phyloP scores from a whole-genome alignment of 2,797 vertebrate genomes.

The Aulostomus chinensis region DNA sequence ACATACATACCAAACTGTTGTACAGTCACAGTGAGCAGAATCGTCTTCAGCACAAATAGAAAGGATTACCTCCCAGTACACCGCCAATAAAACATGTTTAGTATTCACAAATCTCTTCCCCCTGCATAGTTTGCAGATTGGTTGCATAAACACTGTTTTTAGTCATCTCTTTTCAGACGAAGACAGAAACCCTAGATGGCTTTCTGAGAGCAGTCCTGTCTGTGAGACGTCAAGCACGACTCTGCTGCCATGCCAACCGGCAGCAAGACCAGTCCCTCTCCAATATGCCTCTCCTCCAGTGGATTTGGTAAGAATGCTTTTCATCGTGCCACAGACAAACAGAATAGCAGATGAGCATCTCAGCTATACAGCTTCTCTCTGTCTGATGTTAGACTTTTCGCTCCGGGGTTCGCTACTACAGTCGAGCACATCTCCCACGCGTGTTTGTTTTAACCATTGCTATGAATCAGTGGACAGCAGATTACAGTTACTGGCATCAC shows the following conservation, averaged over 20 bases:
- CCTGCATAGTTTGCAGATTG: constrained; percentile 37
- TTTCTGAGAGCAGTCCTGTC: constrained; percentile 41
- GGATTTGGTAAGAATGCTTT: constrained; percentile 69
- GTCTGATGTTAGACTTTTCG: constrained; percentile 46
- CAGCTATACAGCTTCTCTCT: constrained; percentile 33
- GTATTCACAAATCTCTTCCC: constrained; percentile 36
- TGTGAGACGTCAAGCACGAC: constrained; percentile 57
- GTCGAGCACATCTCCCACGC: constrained; percentile 27
- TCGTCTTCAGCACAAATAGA: background rate
- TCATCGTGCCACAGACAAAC: constrained; percentile 69
- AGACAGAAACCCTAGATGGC: constrained; percentile 28
- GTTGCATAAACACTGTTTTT: constrained; percentile 25
- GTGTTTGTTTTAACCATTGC: constrained; percentile 39
- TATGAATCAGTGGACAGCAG: constrained; percentile 36
- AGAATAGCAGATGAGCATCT: constrained; percentile 73
- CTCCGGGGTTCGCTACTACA: constrained; percentile 43
- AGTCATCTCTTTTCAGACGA: constrained; percentile 19
- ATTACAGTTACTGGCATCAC: constrained; percentile 32
- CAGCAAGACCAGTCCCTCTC: constrained; percentile 52
- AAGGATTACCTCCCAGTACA: background rate
- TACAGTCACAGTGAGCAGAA: constrained; percentile 5
- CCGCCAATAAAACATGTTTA: constrained; percentile 1
- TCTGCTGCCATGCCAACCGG: constrained; percentile 73
- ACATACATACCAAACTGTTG: constrained; percentile 39
- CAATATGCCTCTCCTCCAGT: constrained; percentile 58